These are phyloP conservation scores for Rhadina sibilatrix DNA, from an alignment of 2,113 vertebrate genomes.

Conservation along the genomic window DNA sequence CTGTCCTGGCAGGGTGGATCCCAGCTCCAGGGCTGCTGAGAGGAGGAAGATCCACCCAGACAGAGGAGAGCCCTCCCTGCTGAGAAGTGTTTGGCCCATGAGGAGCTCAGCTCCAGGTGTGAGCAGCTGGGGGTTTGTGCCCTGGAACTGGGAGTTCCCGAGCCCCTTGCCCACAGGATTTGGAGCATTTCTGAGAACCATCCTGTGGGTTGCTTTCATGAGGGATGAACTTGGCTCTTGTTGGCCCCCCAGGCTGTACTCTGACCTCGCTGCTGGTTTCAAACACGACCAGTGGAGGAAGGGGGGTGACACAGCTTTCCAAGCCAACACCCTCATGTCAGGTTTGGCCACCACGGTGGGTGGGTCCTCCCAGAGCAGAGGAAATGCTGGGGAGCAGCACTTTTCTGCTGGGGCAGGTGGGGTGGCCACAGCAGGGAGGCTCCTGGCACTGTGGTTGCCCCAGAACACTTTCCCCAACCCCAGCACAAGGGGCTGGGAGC, in stretches of 20 bases:
- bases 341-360: neutral
- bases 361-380: accelerated
- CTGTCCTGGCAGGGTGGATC: neutral
- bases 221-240: neutral
- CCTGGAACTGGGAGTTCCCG: too few species aligned
- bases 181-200: neutral
- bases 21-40: neutral
- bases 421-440: neutral
- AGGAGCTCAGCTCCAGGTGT: neutral
- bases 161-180: accelerated
- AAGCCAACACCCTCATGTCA: neutral
- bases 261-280: neutral
- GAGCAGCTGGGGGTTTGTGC: neutral
- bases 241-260: accelerated
- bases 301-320: neutral
- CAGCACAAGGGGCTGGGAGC: neutral
- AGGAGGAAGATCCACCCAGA: neutral
- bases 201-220: neutral
- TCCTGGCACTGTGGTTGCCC: neutral
- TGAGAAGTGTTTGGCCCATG: neutral
- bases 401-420: neutral
- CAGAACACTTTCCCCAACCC: neutral
- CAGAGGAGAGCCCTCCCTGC: neutral
- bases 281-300: neutral
- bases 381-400: neutral